These are phyloP conservation scores for Gerosis bhagava DNA, from an alignment of 2,888 invertebrate genomes.

Conservation along the genomic window DNA sequence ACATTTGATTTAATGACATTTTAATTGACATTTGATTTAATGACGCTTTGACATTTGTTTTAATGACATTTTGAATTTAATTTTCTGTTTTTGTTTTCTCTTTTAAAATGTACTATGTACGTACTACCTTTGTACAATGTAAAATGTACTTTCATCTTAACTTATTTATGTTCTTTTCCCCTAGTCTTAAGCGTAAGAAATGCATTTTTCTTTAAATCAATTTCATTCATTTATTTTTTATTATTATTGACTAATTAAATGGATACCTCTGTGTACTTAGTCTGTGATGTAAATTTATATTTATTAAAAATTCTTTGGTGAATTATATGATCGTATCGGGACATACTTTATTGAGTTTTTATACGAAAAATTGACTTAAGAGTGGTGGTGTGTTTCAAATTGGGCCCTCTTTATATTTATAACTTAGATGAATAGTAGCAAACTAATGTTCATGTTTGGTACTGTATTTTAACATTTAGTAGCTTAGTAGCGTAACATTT, in stretches of 20 bases:
- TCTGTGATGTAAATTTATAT: constrained; percentile 47
- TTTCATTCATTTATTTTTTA: constrained; percentile 32
- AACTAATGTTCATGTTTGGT: constrained; percentile 23
- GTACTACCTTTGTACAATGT: neutral
- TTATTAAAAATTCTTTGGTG: constrained; percentile 7
- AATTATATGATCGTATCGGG: constrained; percentile 6
- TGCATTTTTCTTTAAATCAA: constrained; percentile 39
- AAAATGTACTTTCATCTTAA: constrained; percentile 12
- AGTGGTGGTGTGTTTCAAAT: constrained; percentile 63
- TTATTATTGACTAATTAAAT: constrained; percentile 44
- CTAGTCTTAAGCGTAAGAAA: constrained; percentile 47
- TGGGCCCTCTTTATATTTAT: constrained; percentile 41
- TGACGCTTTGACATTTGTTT: too few species aligned
- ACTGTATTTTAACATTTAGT: too few species aligned
- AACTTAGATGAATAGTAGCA: constrained; percentile 21
- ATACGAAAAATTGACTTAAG: constrained; percentile 57
- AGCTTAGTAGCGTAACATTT: constrained; percentile 9
- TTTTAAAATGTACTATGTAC: too few species aligned
- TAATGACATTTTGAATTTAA: too few species aligned
- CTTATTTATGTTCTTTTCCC: constrained; percentile 28
- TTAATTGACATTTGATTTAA: too few species aligned
- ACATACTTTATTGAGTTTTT: constrained; percentile 22
- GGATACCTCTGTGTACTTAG: constrained; percentile 51
- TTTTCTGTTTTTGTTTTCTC: too few species aligned
- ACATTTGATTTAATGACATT: too few species aligned